Evolutionary conservation across 2,888 invertebrate species (phyloP), one percentile per base, ranked within the genome.

Genomic region (Aethes cnicana): DNA sequence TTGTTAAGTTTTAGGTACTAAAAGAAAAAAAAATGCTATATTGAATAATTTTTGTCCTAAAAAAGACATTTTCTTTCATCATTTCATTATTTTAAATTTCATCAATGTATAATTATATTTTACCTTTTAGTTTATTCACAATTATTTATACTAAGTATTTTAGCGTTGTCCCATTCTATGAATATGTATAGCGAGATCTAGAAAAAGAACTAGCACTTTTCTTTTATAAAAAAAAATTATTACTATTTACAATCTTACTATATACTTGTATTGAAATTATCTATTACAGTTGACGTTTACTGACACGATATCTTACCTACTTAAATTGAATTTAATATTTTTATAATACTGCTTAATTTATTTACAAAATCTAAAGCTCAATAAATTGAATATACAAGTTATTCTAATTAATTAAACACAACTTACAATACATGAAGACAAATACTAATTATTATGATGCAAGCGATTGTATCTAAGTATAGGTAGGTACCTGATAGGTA

Each of bases 281-380:
- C 58, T 62, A 62, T 64, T 71, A 68, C 68, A 67, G 69, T 57
- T 64, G 60, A 58, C 55, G 16, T 54, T 59, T 69, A 66, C 64
- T 57, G 70, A 72, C 72, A 69, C 36, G 54, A 25, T 48, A 39
- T 39, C 32, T 43, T n/a, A n/a, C 30, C 14, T 43, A 9, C 8
- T 12, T 8, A 28, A 28, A 28, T 1, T 3, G 20, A 32, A n/a
- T n/a, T 16, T 25, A n/a, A 23, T 37, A 21, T 21, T 2, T 14
- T 43, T 32, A 30, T 49, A 49, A 50, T 50, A 50, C 49, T 50
- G 49, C 28, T 43, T 36, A 30, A 36, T 36, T 26, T 49, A 50
- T 50, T 50, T 50, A 50, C 49, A 50, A 30, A 39, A 7, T 12
- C 3, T 20, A 14, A 12, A 17, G 3, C 12, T 16, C n/a, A 28